Conservation (phyloP, 2,113 vertebrate species). For the Hymenochirus boettgeri region DNA sequence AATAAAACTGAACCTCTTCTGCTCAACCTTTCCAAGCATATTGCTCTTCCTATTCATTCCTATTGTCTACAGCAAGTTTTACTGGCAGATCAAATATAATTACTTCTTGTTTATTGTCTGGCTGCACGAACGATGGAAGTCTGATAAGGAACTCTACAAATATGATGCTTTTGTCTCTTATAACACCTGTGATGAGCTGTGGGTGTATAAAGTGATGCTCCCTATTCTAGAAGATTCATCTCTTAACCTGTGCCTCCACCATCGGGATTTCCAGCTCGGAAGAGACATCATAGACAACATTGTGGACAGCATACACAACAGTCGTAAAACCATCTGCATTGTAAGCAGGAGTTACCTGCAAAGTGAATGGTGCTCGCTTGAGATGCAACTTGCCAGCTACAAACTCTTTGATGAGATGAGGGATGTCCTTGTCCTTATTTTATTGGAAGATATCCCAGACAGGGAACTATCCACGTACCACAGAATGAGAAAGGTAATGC, state of each 20-base stretch:
- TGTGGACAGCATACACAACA: slow-evolving; percentile 73
- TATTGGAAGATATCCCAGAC: slow-evolving; percentile 71
- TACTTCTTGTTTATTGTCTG: slow-evolving; percentile 72
- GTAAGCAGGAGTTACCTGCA: slow-evolving; percentile 73
- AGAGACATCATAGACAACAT: slow-evolving; percentile 80
- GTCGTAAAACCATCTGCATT: slow-evolving; percentile 77
- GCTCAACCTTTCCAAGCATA: slow-evolving; percentile 52
- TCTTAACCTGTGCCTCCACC: slow-evolving; percentile 79
- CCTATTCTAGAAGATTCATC: slow-evolving; percentile 63
- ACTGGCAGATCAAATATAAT: slow-evolving; percentile 73
- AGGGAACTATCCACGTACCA: slow-evolving; percentile 72
- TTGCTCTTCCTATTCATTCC: slow-evolving; percentile 62
- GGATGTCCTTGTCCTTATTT: slow-evolving; percentile 76
- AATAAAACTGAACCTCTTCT: slow-evolving; percentile 61
- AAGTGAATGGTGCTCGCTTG: slow-evolving; percentile 78
- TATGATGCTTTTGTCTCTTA: slow-evolving; percentile 86
- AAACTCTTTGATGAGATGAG: slow-evolving; percentile 75
- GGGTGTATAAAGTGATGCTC: slow-evolving; percentile 72
- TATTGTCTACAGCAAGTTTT: slow-evolving; percentile 63
- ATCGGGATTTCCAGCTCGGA: slow-evolving; percentile 77
- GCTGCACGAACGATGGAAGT: slow-evolving; percentile 61
- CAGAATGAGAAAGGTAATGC: slow-evolving; percentile 77
- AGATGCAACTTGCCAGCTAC: slow-evolving; percentile 83
- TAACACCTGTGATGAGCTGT: slow-evolving; percentile 70
- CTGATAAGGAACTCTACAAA: slow-evolving; percentile 56